Conservation (phyloP, 1,140 invertebrate genomes). For the Wiebesia pumilae region DNA sequence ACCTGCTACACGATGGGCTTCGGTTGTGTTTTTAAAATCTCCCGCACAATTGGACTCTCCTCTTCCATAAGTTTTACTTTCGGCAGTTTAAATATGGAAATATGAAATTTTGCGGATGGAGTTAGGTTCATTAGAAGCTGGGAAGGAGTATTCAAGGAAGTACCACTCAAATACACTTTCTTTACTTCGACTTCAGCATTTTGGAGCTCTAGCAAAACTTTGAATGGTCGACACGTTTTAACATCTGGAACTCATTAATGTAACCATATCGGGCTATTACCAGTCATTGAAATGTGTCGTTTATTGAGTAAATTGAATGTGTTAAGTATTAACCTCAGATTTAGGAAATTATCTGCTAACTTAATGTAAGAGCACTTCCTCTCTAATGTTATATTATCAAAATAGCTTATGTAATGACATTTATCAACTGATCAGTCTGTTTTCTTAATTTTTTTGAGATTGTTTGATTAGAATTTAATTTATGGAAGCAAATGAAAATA, state of each 20-base stretch:
- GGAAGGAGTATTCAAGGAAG: too few species aligned
- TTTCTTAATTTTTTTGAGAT: too few species aligned
- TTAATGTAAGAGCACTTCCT: too few species aligned
- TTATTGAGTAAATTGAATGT: not conserved
- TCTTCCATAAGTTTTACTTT: not conserved
- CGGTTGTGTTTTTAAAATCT: not conserved
- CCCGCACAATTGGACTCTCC: too few species aligned
- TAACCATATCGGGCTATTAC: not conserved
- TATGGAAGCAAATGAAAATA: too few species aligned
- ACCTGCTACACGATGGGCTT: not conserved
- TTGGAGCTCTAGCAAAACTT: not conserved
- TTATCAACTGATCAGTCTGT: too few species aligned
- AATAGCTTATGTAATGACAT: too few species aligned
- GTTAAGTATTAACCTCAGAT: not conserved
- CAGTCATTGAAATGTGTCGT: not conserved
- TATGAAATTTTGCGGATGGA: too few species aligned
- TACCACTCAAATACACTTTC: too few species aligned
- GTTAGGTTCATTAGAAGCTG: too few species aligned
- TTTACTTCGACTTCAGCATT: not conserved
- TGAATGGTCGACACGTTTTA: not conserved
- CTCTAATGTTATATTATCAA: too few species aligned
- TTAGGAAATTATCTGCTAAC: not conserved
- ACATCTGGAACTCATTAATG: not conserved
- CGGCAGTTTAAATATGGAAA: not conserved
- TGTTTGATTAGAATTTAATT: too few species aligned